Evolutionary conservation across 2,113 vertebrate species (phyloP).

Genomic region (Cryptomyrus ogoouensis): DNA sequence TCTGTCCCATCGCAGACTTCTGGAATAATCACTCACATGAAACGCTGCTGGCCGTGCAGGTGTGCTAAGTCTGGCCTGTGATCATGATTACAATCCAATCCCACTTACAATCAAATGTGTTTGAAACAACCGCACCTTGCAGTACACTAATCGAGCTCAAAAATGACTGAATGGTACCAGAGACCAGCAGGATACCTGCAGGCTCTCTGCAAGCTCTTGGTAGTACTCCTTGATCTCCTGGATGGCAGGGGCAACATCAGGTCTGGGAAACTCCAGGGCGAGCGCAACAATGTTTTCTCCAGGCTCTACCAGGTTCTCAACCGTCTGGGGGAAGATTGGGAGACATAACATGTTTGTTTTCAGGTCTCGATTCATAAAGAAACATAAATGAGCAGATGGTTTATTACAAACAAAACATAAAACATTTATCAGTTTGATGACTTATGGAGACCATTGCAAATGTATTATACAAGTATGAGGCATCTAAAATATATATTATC

Average conservation of each 20-base stretch:
- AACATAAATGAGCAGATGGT: neutral
- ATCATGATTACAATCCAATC: slow-evolving; percentile 53
- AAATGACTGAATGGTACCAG: slow-evolving; percentile 32
- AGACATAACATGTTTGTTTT: slow-evolving; percentile 30
- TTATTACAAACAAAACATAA: slow-evolving; percentile 33
- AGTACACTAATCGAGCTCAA: slow-evolving; percentile 42
- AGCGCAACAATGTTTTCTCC: slow-evolving; percentile 21
- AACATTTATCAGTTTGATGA: slow-evolving; percentile 25
- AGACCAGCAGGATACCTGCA: slow-evolving; percentile 58
- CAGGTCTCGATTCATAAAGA: slow-evolving; percentile 27
- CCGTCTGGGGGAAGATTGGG: slow-evolving; percentile 39
- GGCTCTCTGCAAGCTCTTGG: slow-evolving; percentile 53
- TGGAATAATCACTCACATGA: slow-evolving; percentile 33
- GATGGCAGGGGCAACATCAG: slow-evolving; percentile 51
- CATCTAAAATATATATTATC: slow-evolving; percentile 40
- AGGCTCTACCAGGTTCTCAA: slow-evolving; percentile 43
- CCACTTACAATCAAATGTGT: slow-evolving; percentile 51
- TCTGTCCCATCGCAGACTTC: neutral
- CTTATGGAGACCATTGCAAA: slow-evolving; percentile 33
- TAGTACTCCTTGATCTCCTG: slow-evolving; percentile 57
- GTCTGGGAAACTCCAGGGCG: slow-evolving; percentile 48
- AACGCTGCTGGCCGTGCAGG: slow-evolving; percentile 46
- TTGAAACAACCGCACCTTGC: slow-evolving; percentile 44
- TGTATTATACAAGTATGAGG: slow-evolving; percentile 32
- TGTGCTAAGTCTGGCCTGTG: slow-evolving; percentile 52